Base-by-base conservation (phyloP, 1,140 invertebrate species). In the Phthorimaea operculella region DNA sequence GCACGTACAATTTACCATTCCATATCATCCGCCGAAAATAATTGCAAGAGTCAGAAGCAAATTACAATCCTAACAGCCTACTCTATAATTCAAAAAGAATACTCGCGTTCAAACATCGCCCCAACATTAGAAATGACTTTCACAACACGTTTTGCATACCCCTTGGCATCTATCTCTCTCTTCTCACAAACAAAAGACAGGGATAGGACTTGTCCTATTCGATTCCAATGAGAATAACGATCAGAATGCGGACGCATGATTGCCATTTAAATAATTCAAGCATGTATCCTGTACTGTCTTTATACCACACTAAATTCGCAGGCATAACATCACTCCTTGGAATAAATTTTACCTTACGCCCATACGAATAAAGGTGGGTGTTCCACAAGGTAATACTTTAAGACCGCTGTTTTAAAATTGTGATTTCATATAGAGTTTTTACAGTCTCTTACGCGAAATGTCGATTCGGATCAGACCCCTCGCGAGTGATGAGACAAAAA, bases 211-310 rank as follows among this genome's bases (percentile, higher is more conserved):
- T 48, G 44, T 66, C 45, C 64, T 60, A 64, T 67, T 66, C 60
- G 71, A 74, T 72, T 66, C 61, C 70, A 66, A 78, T 77, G 77
- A 78, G 74, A 78, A 72, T 70, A 78, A 79, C 72, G 76, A 82
- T 82, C 72, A 73, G 71, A 76, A 78, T 76, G 77, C 74, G 65
- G 72, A 83, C 67, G 68, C 74, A 74, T 70, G 79, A 83, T 81
- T 83, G 76, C 72, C 72, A 76, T 77, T 74, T 83, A 81, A 83
- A 83, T 83, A 79, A 83, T 83, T 83, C 79, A 83, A 67, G 66
- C 72, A 59, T 66, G 66, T 74, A 72, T 76, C 66, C 72, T 69
- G 70, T 78, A 66, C 74, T 70, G 65, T 63, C 59, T 58, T 62
- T 62, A 63, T 60, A 52, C 59, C 58, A 64, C 57, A 42, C 51